These are phyloP conservation scores for Enteromius afrohamiltoni DNA, from an alignment of 2,797 vertebrate species.

Conservation along the genomic window DNA sequence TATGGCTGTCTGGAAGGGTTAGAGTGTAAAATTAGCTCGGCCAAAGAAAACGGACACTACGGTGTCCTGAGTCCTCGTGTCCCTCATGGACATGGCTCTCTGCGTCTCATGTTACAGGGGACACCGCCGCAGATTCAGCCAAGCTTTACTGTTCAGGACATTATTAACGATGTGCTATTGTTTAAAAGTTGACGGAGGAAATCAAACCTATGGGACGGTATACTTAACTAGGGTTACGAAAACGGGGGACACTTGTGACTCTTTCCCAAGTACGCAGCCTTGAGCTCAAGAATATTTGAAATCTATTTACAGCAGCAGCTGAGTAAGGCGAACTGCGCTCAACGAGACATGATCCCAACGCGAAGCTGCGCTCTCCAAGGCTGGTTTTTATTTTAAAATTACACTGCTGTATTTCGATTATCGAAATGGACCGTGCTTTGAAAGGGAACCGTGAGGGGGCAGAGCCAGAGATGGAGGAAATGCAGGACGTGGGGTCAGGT, in stretches of 20 bases:
- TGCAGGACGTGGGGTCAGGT: conserved; percentile 71
- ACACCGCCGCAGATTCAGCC: conserved; percentile 32
- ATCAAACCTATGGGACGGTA: neutral
- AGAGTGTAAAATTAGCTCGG: conserved; percentile 58
- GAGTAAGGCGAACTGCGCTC: conserved; percentile 84
- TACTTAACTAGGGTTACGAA: neutral
- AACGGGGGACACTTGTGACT: neutral
- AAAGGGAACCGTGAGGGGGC: conserved; percentile 74
- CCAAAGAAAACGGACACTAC: conserved; percentile 45
- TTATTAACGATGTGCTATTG: neutral
- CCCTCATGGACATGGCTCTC: conserved; percentile 36
- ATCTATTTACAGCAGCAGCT: conserved; percentile 92
- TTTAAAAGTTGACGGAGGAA: neutral
- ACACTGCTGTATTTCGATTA: conserved; percentile 39
- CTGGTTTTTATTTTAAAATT: conserved; percentile 43
- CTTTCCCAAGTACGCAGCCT: conserved; percentile 32
- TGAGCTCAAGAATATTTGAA: conserved; percentile 59
- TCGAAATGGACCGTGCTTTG: conserved; percentile 71
- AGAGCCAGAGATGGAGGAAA: conserved; percentile 74
- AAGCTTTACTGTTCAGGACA: conserved; percentile 6
- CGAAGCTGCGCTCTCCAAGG: conserved; percentile 69
- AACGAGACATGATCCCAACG: conserved; percentile 83
- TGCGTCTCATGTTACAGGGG: conserved; percentile 49
- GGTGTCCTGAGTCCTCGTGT: conserved; percentile 38
- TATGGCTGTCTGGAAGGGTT: conserved; percentile 10